Evolutionary conservation across 2,888 invertebrate species (phyloP).

Genomic region (Halocaridina rubra): DNA sequence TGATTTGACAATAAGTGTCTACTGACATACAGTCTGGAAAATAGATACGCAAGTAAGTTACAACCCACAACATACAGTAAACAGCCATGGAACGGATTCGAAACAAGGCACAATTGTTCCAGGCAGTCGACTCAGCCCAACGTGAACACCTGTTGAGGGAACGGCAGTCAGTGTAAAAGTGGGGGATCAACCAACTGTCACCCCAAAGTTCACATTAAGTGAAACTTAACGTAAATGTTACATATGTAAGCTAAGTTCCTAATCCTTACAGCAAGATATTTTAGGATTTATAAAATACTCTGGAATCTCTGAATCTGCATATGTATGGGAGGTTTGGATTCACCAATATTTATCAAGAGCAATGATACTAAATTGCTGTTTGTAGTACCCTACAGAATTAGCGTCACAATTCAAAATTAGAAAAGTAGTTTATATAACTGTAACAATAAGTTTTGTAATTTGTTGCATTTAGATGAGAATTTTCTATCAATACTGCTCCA

Average conservation of each 20-base stretch:
- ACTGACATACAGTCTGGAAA: too few species aligned
- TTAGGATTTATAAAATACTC: neutral
- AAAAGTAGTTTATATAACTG: too few species aligned
- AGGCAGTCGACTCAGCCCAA: constrained; percentile 9
- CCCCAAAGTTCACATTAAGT: too few species aligned
- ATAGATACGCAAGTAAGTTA: neutral
- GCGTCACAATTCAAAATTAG: too few species aligned
- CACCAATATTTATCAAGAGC: neutral
- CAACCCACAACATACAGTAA: constrained; percentile 29
- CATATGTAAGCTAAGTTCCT: too few species aligned
- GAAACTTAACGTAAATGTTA: too few species aligned
- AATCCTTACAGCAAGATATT: neutral
- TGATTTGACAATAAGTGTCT: too few species aligned
- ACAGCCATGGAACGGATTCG: constrained; percentile 20
- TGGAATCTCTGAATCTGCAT: neutral
- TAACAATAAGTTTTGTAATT: too few species aligned
- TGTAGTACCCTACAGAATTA: too few species aligned
- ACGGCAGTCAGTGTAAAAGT: constrained; percentile 15
- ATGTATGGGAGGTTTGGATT: neutral
- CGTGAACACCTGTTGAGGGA: constrained; percentile 27
- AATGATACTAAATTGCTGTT: too few species aligned
- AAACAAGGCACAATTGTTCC: constrained; percentile 29
- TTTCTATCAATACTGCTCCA: too few species aligned
- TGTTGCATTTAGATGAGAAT: too few species aligned
- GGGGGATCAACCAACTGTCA: neutral